Evolutionary conservation across 2,113 vertebrate species (phyloP).

Genomic region (Sarotherodon lohbergeri): DNA sequence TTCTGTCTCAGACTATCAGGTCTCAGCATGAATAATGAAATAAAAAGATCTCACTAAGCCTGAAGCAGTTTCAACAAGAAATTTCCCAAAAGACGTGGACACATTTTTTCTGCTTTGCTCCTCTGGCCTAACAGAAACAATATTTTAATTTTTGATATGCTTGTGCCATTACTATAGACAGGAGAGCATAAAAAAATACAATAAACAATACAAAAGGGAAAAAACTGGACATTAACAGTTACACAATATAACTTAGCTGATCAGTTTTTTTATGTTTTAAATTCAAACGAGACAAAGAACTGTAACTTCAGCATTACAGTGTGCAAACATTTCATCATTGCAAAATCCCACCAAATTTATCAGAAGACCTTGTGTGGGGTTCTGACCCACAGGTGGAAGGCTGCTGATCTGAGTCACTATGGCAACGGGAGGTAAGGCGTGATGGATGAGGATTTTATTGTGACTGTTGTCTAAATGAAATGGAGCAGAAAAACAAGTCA

Average conservation of each 20-base stretch:
- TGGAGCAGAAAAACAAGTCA: neutral
- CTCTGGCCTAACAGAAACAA: neutral
- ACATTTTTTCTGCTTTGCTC: neutral
- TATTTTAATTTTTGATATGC: neutral
- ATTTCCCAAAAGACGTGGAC: neutral
- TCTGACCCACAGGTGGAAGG: neutral
- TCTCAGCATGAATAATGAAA: neutral
- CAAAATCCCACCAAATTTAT: neutral
- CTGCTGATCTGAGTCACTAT: conserved; percentile 33
- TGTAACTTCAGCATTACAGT: neutral
- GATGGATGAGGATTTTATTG: conserved; percentile 18
- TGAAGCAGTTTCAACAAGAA: neutral
- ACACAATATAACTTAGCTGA: neutral
- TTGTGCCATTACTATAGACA: neutral
- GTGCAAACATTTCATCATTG: neutral
- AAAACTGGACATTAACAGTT: neutral
- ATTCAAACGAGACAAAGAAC: neutral
- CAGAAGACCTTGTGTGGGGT: neutral
- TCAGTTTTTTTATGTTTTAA: neutral
- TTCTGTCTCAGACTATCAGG: neutral
- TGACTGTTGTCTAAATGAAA: neutral
- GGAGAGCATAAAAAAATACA: neutral
- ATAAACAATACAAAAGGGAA: neutral
- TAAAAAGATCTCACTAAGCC: neutral
- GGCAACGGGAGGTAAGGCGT: conserved; percentile 4